A percentile compares a stretch with the other conserved stretches of the same genome.
Evolutionary conservation across 2,888 invertebrate genomes (phyloP).

Genomic region (Melieria crassipennis): DNA sequence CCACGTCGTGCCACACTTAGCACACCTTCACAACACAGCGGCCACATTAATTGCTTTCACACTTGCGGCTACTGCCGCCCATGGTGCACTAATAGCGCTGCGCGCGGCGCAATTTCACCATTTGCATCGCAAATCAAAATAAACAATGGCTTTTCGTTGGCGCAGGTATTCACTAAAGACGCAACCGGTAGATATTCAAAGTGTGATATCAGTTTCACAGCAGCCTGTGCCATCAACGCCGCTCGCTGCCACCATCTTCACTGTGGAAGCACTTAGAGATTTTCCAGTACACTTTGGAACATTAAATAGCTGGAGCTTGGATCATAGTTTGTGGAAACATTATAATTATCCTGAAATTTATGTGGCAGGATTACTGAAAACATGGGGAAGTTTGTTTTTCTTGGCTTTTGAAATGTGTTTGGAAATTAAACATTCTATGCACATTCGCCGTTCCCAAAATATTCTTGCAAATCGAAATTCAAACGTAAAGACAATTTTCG

Average conservation of each 20-base stretch:
- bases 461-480: no score
- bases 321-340: background rate
- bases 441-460: no score
- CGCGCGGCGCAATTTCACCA: background rate
- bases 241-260: no score
- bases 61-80: constrained; percentile 20
- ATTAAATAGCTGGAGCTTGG: constrained; percentile 2
- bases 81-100: constrained; percentile 13
- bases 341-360: constrained; percentile 18
- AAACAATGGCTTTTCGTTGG: background rate
- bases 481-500: background rate
- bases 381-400: background rate
- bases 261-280: no score
- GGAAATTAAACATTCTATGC: background rate
- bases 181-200: no score
- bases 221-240: no score
- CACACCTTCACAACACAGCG: background rate
- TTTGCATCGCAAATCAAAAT: background rate
- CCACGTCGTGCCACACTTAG: background rate
- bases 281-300: no score
- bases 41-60: constrained; percentile 20
- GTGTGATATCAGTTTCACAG: background rate
- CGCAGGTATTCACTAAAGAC: no score
- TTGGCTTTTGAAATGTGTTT: background rate
- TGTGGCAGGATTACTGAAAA: constrained; percentile 21